Base-by-base conservation (phyloP, 2,113 vertebrate genomes). In the Rhea pennata region DNA sequence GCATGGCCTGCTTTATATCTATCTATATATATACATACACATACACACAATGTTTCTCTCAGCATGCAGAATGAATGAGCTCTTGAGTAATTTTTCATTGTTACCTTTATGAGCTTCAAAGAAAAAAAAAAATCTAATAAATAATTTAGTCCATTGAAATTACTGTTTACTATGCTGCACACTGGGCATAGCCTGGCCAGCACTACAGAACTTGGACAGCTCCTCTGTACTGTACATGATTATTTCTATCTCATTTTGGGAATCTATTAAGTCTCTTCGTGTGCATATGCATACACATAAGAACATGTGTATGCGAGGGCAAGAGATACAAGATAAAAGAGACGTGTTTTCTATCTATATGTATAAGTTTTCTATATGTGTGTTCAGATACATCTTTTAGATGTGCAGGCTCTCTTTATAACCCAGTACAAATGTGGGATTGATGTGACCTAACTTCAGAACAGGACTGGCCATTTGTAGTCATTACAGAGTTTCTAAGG, bases 141-240 rank as follows among this genome's bases (percentile, higher is more conserved):
- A 95, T 91, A 88, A 90, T 97, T 94, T 70, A 96, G 91, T 77
- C 19, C 2, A 22, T 22, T 71, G 54, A 67, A 95, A 85, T 82
- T 87, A 33, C 50, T 65, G 19, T 66, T 84, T 81, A 19, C 46
- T 85, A 3, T 4, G 4, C 54, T 40, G 46, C 36, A 12, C 64
- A 42, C 16, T 36, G 76, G 54, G 40, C 6, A 17, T 11, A 51
- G 17, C 20, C 40, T 27, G 48, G 77, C 24, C 61, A 92, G 84
- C 50, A 53, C 0, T 0, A 42, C 36, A 31, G 46, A 48, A 44
- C 29, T 6, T 33, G 84, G 62, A 59, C 8, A 23, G 85, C n/a
- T 61, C 73, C 21, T 58, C 11, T 69, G 1, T 31, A 6, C 23
- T 51, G 12, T 59, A 75, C 56, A 24, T 79, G 7, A 6, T 64